Evolutionary conservation across 1,140 invertebrate genomes (phyloP), one percentile per base, ranked within the genome.

Genomic region (Drosophila ohnishii): DNA sequence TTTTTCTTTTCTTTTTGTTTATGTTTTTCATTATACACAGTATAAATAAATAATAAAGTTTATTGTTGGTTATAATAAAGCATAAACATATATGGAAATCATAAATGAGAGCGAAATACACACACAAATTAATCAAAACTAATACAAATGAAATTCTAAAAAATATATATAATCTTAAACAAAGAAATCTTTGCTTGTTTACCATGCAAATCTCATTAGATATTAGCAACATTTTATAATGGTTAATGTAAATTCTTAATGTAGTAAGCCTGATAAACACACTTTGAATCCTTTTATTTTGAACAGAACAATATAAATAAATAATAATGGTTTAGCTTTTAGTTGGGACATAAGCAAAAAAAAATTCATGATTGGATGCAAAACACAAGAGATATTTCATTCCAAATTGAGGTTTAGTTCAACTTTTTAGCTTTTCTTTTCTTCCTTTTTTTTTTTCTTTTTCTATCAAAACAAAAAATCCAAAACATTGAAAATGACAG

Each of bases 401-500:
- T 75, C 47, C 58, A 47, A 69, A 35, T 32, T 47, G 30, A 34
- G 19, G 50, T 42, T 42, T 14, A 63, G 64, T 42, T 48, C 16
- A 25, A 7, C 25, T 37, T 25, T 34, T 63, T 37, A 47, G 28
- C 7, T 16, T 16, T 19, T 22, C n/a, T 42, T 32, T 30, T 60
- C 51, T n/a, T 19, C 34, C 25, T 28, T 55, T 72, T 14, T 9
- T 25, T 48, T 39, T 51, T 30, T 16, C 25, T 47, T 25, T 72
- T 50, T 35, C n/a, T 22, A 48, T 83, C 63, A 91, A 74, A 91
- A 91, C 67, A 91, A 66, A 75, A 91, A 91, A 48, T 91, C 90
- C 67, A 91, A 80, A 69, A 91, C 83, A 86, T 91, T 91, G 67
- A 91, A 91, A 71, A 91, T 80, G 53, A 91, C 81, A 53, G 72